Conservation (phyloP, 2,797 vertebrate genomes). For the Enteromius fasciolatus region DNA sequence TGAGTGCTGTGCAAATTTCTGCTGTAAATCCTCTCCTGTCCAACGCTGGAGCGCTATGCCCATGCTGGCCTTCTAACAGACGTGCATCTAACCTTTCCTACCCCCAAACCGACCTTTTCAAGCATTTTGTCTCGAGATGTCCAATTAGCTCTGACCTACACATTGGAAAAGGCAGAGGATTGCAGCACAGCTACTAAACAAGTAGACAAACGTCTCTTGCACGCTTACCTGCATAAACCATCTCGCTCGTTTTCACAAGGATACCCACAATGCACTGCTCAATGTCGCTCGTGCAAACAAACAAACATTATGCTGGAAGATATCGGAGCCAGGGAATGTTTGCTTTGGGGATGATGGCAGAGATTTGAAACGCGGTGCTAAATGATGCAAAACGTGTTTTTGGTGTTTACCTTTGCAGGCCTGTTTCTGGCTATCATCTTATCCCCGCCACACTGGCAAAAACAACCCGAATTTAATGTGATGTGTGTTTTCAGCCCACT, state of each 20-base stretch:
- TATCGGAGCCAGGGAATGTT: conserved; percentile 44
- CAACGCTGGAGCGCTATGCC: neutral
- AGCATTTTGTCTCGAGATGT: conserved; percentile 51
- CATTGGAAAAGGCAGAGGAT: conserved; percentile 38
- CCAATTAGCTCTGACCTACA: conserved; percentile 58
- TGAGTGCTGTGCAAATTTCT: conserved; percentile 6
- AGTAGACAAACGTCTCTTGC: neutral
- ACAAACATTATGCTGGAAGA: conserved; percentile 47
- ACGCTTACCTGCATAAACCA: neutral
- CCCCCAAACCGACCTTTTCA: conserved; percentile 53
- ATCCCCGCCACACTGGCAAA: neutral
- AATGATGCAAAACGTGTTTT: conserved; percentile 37
- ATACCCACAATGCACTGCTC: conserved; percentile 46
- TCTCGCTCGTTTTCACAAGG: neutral
- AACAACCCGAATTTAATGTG: neutral
- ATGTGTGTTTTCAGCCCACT: neutral
- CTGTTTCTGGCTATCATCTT: conserved; percentile 17
- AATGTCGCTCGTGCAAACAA: conserved; percentile 33
- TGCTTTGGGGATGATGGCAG: conserved; percentile 42
- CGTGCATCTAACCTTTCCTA: conserved; percentile 49
- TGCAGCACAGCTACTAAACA: conserved; percentile 40
- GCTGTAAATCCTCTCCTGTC: conserved; percentile 41
- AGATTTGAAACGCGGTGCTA: conserved; percentile 26
- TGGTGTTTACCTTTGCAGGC: conserved; percentile 42
- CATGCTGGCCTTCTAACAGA: conserved; percentile 36